Conservation (phyloP, 35 echinoderm and acorn worm genomes). For the Ophioderma brevispina region DNA sequence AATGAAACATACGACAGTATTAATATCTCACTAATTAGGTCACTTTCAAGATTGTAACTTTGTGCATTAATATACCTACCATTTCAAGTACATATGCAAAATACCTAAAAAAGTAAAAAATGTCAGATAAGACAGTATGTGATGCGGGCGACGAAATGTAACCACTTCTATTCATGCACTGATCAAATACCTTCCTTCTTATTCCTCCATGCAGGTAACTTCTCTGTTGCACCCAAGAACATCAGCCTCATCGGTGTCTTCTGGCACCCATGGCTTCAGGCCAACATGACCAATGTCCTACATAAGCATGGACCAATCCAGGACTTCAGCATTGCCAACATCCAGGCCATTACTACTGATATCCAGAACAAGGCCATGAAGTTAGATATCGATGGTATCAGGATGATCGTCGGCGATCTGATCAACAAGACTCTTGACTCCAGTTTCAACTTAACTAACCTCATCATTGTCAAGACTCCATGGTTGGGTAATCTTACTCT, state of each 20-base stretch:
- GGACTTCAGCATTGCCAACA: conserved; percentile 15
- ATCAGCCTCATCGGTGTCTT: conserved; percentile 38
- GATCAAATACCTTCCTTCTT: not conserved
- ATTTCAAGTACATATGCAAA: no score
- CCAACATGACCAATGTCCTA: conserved; percentile 57
- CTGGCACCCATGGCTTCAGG: conserved; percentile 45
- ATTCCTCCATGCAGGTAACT: conserved; percentile 47
- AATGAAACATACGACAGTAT: no score
- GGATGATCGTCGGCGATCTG: conserved; percentile 31
- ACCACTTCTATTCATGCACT: no score
- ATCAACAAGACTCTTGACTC: conserved; percentile 65
- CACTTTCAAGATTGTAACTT: no score
- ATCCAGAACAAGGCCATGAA: conserved; percentile 55
- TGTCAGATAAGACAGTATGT: no score
- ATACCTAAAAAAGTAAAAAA: no score
- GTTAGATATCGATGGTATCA: conserved; percentile 37
- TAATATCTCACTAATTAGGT: no score
- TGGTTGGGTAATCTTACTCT: conserved; percentile 49
- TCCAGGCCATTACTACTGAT: conserved; percentile 45
- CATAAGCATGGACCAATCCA: conserved; percentile 69
- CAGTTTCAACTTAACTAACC: conserved; percentile 46
- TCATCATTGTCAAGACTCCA: conserved; percentile 34
- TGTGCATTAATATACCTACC: no score
- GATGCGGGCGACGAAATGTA: no score
- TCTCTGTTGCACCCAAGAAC: conserved; percentile 40